Conservation (phyloP, 2,888 invertebrate species). For the Formica aserva region DNA sequence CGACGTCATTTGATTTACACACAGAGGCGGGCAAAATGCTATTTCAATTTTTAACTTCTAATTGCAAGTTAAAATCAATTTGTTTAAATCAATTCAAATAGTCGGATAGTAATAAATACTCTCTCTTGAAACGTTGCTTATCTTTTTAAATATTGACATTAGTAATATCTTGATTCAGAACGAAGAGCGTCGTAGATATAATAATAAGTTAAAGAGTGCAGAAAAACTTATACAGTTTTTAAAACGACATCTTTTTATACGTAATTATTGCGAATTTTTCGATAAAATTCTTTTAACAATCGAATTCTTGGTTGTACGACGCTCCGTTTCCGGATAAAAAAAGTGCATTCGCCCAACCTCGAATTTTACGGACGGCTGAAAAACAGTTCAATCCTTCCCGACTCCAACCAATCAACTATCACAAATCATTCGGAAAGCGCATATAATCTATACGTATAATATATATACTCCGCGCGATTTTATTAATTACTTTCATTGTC, state of each 20-base stretch:
- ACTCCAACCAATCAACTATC: slow-evolving; percentile 61
- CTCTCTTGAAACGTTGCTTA: not conserved
- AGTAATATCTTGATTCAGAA: not conserved
- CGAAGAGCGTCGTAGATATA: not conserved
- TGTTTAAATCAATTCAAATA: not conserved
- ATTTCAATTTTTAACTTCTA: slow-evolving; percentile 35
- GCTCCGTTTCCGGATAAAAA: slow-evolving; percentile 20
- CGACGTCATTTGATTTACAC: slow-evolving; percentile 48
- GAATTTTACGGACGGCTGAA: slow-evolving; percentile 67
- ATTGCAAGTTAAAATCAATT: slow-evolving; percentile 15
- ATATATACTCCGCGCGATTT: slow-evolving; percentile 55
- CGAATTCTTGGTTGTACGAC: not conserved
- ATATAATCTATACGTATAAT: slow-evolving; percentile 48
- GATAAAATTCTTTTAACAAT: slow-evolving; percentile 9
- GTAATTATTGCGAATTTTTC: slow-evolving; percentile 34
- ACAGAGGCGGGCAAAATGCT: slow-evolving; percentile 12
- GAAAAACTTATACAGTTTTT: not conserved
- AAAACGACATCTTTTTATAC: slow-evolving; percentile 1
- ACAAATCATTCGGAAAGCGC: slow-evolving; percentile 67
- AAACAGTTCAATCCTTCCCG: slow-evolving; percentile 43
- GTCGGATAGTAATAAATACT: not conserved
- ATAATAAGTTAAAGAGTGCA: slow-evolving; percentile 9
- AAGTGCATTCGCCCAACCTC: slow-evolving; percentile 29
- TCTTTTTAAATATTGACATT: not conserved
- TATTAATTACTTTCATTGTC: slow-evolving; percentile 75